Conservation (phyloP, 1,140 invertebrate species). For the Drosophila ohnishii region DNA sequence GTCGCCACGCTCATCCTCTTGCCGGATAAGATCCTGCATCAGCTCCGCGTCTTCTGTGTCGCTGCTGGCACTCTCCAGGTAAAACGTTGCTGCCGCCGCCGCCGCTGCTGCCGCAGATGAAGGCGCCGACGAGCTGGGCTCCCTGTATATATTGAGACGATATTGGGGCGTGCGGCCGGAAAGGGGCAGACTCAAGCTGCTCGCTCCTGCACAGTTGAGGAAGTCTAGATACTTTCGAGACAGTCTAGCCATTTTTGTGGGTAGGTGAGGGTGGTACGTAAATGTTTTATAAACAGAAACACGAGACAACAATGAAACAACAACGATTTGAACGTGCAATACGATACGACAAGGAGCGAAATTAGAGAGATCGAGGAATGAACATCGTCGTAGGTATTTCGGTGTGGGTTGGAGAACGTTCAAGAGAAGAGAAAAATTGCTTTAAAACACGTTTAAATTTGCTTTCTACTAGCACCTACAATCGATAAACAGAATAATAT, state of each 20-base stretch:
- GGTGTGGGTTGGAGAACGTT: slow-evolving; percentile 60
- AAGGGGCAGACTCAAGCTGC: slow-evolving; percentile 57
- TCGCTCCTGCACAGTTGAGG: slow-evolving; percentile 65
- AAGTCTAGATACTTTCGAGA: slow-evolving; percentile 69
- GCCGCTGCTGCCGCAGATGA: slow-evolving; percentile 53
- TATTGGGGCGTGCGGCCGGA: slow-evolving; percentile 61
- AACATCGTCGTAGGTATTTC: slow-evolving; percentile 52
- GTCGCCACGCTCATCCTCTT: slow-evolving; percentile 85
- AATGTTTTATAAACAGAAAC: slow-evolving; percentile 49
- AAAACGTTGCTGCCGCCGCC: slow-evolving; percentile 66
- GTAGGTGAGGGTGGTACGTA: slow-evolving; percentile 20
- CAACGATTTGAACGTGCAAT: slow-evolving; percentile 58
- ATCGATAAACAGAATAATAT: not conserved
- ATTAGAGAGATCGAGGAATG: slow-evolving; percentile 45
- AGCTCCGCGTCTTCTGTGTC: slow-evolving; percentile 69
- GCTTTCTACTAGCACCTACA: slow-evolving; percentile 18
- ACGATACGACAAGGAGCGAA: slow-evolving; percentile 61
- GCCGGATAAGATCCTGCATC: slow-evolving; percentile 83
- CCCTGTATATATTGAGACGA: slow-evolving; percentile 63
- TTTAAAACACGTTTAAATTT: slow-evolving; percentile 48
- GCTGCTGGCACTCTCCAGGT: slow-evolving; percentile 67
- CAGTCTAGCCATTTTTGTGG: slow-evolving; percentile 41
- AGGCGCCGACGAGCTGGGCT: slow-evolving; percentile 46
- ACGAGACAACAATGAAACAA: slow-evolving; percentile 58
- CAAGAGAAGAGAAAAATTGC: slow-evolving; percentile 61